Percentiles rank a stretch among this genome's conserved stretches.
Evolutionary conservation across 2,888 invertebrate species (phyloP).

Genomic region (Nephrotoma flavescens): DNA sequence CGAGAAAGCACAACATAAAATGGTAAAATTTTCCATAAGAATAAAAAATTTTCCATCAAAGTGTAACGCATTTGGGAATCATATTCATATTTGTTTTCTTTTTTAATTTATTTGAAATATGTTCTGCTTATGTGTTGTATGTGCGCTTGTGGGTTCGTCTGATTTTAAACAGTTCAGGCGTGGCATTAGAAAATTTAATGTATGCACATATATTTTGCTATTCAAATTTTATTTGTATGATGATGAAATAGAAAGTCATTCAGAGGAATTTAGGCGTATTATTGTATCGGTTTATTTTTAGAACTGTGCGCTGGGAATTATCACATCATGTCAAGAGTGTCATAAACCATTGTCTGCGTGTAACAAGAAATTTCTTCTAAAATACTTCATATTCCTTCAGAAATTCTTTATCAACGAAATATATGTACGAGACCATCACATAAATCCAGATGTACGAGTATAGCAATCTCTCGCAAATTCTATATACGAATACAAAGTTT

Average conservation of each 20-base stretch:
- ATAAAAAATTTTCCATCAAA: not conserved
- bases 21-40: not conserved
- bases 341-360: no score
- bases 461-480: no score
- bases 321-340: not conserved
- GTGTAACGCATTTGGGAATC: not conserved
- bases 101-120: not conserved
- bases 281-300: not conserved
- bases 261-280: not conserved
- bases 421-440: no score
- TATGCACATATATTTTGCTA: not conserved
- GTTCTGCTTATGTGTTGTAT: not conserved
- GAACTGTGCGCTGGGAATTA: not conserved
- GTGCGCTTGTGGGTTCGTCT: not conserved
- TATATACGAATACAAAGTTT: no score
- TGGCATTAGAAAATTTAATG: not conserved
- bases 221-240: not conserved
- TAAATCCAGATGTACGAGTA: no score
- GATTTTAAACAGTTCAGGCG: not conserved
- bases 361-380: no score
- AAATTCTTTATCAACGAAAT: no score
- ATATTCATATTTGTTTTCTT: not conserved
- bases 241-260: not conserved
- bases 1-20: not conserved
- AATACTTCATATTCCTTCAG: no score